Base-by-base conservation (phyloP, 2,888 invertebrate species). In the Synergus umbraculus region DNA sequence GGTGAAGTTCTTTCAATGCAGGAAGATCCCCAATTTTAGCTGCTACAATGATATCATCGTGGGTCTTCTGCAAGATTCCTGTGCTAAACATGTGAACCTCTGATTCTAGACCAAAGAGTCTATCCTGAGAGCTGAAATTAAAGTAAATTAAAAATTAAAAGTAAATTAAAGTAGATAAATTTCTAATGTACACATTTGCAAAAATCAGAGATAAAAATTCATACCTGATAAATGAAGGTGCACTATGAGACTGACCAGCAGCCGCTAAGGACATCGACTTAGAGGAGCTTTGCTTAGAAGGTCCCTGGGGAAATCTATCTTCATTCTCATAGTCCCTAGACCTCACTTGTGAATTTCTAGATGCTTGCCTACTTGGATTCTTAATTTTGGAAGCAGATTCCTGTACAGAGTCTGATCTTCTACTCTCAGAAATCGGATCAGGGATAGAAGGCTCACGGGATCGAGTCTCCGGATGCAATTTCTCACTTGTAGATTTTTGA, bases 11-110 rank as follows among this genome's bases (percentile, higher is more conserved):
- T 93, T 96, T 96, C 90, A 98, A 93, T 94, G 95, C 94, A 93
- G 94, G 95, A 82, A 97, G 93, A 93, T 97, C 97, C 83, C 97
- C 97, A 88, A 94, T 93, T 94, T 97, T 97, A 69, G 97, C 97
- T 83, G 97, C 97, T 93, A 95, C 95, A 87, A 97, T 94, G 87
- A 97, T 94, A 87, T 95, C 95, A 92, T 97, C 97, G 87, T 96
- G 96, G 87, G 96, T 96, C 94, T 95, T 96, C 93, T 97, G 96
- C 92, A 96, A 93, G 90, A 96, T 94, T 93, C 96, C 95, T 93
- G 96, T 96, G 93, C 84, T 90, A 85, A 92, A 90, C 9, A 86
- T 85, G 80, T 92, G 90, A 64, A 92, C 91, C 76, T 91, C 91
- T n/a, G 91, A 87, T 79, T 90, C 89, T 41, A 92, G 83, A 15